Conservation (phyloP, 2,797 vertebrate species). For the Sebastes minor region DNA sequence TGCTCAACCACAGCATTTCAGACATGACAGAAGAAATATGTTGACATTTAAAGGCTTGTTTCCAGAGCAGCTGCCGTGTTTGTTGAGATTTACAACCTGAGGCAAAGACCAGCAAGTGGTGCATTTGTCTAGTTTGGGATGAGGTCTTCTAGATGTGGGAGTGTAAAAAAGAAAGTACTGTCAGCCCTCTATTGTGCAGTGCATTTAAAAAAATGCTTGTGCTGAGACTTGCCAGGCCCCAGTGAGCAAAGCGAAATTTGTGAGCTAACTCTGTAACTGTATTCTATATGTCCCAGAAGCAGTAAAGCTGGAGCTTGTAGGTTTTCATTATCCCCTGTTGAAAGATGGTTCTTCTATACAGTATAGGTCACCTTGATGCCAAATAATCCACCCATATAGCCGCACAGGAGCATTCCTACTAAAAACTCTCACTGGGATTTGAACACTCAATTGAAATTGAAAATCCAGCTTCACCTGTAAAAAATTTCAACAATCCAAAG, state of each 20-base stretch:
- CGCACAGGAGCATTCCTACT: neutral
- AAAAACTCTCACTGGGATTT: neutral
- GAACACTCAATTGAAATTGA: neutral
- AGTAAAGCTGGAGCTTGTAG: neutral
- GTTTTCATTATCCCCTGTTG: neutral
- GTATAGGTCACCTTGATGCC: neutral
- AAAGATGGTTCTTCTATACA: neutral
- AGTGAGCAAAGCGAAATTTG: neutral
- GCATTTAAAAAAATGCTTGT: neutral
- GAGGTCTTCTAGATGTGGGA: slow-evolving; percentile 9
- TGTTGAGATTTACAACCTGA: slow-evolving; percentile 21
- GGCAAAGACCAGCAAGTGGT: neutral
- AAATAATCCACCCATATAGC: neutral
- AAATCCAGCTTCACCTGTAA: neutral
- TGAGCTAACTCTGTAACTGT: neutral
- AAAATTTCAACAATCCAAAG: neutral
- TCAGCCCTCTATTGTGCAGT: neutral
- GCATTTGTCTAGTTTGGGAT: neutral
- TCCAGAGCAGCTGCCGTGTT: slow-evolving; percentile 26
- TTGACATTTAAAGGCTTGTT: slow-evolving; percentile 26
- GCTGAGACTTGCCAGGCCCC: neutral
- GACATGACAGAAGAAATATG: slow-evolving; percentile 21
- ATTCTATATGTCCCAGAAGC: neutral
- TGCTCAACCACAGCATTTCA: slow-evolving; percentile 13
- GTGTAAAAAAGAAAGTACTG: neutral